phyloP scores from a whole-genome alignment of 2,113 vertebrate species.

The Sialia sialis region DNA sequence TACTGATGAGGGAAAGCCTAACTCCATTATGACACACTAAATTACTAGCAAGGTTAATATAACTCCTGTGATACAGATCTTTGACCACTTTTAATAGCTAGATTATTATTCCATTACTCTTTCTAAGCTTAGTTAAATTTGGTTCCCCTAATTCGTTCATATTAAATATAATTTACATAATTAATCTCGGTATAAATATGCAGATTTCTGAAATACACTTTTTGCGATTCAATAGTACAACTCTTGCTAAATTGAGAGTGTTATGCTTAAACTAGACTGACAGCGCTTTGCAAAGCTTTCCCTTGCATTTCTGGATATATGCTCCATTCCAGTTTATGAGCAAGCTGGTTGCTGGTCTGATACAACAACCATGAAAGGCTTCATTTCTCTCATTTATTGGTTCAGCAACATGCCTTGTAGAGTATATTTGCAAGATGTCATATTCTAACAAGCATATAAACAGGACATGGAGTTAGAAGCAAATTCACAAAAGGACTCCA shows the following conservation, averaged over 20 bases:
- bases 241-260: neutral
- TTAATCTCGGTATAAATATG: conserved; percentile 22
- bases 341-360: conserved; percentile 26
- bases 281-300: neutral
- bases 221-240: neutral
- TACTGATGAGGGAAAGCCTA: conserved; percentile 39
- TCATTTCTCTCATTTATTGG: conserved; percentile 63
- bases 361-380: conserved; percentile 50
- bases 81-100: conserved; percentile 45
- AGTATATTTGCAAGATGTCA: conserved; percentile 62
- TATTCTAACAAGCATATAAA: conserved; percentile 66
- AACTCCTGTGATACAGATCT: conserved; percentile 55
- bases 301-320: conserved; percentile 56
- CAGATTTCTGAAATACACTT: conserved; percentile 14
- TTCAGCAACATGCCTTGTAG: conserved; percentile 40
- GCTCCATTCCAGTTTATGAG: conserved; percentile 41
- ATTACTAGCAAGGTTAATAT: conserved; percentile 47
- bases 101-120: conserved; percentile 44
- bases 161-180: conserved; percentile 43
- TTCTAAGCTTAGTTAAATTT: conserved; percentile 54
- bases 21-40: conserved; percentile 48
- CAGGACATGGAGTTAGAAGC: conserved; percentile 26
- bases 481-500: conserved; percentile 55
- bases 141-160: conserved; percentile 13
- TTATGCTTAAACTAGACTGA: conserved; percentile 16